Conservation (phyloP, 2,113 vertebrate genomes). For the Lepus europaeus region DNA sequence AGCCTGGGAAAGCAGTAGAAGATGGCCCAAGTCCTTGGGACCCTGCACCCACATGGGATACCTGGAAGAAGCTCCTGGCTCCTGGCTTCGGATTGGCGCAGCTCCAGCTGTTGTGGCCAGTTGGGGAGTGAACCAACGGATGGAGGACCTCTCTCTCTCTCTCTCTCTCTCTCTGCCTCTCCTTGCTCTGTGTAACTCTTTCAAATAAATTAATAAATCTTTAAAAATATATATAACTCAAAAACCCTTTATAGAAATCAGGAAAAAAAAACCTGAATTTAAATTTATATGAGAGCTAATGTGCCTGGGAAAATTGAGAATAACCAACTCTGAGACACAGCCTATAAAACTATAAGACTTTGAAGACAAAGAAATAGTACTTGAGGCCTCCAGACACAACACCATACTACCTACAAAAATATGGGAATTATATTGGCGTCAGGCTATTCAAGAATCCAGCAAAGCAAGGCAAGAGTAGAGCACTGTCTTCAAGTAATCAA, state of each 20-base stretch:
- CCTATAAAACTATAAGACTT: background rate
- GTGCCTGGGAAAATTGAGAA: conserved; percentile 2
- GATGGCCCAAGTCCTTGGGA: no score
- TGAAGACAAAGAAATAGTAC: background rate
- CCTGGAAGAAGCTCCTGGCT: no score
- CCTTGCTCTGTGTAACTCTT: no score
- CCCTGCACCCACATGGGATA: no score
- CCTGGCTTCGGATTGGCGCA: no score
- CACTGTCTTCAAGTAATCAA: conserved; percentile 26
- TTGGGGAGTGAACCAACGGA: no score
- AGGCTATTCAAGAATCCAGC: background rate
- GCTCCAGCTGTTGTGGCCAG: no score
- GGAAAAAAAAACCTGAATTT: background rate
- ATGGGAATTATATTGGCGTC: background rate
- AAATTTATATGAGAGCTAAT: background rate
- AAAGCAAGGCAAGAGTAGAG: conserved; percentile 35
- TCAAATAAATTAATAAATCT: no score
- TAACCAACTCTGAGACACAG: background rate
- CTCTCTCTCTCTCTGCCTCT: no score
- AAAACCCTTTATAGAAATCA: conserved; percentile 18
- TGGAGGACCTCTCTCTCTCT: no score
- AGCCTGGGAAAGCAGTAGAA: no score
- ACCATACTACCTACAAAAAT: background rate
- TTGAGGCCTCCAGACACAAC: background rate
- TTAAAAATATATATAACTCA: background rate